A percentile compares a stretch with the other conserved stretches of the same genome.
Conservation (phyloP, 2,113 vertebrate genomes). For the Gallinago media region DNA sequence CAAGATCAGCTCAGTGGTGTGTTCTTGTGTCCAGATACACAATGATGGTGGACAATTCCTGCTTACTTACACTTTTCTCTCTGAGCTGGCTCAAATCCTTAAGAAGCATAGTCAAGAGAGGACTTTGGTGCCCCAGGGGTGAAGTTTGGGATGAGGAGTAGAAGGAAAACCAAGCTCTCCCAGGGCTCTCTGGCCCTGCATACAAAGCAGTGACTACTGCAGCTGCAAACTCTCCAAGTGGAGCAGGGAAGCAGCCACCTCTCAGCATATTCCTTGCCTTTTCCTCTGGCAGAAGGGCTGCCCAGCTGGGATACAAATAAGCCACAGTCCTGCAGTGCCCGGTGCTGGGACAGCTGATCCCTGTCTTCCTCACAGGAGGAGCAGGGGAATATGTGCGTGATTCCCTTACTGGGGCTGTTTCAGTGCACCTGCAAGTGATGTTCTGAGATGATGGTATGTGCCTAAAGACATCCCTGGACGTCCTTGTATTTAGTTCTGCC, state of each 20-base stretch:
- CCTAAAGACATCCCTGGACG: background rate
- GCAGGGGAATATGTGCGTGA: background rate
- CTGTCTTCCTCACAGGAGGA: background rate
- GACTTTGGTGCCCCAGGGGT: background rate
- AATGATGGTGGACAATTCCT: background rate
- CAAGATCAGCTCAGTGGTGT: background rate
- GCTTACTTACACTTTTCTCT: background rate
- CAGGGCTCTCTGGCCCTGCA: background rate
- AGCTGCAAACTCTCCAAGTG: background rate
- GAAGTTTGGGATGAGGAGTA: background rate
- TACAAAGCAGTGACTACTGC: background rate
- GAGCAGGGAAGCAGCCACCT: background rate
- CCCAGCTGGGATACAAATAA: background rate
- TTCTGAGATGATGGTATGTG: background rate
- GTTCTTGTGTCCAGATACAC: background rate
- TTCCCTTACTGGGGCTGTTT: background rate
- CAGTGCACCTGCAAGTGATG: background rate
- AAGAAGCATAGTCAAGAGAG: background rate
- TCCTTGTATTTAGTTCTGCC: background rate
- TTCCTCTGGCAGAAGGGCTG: background rate
- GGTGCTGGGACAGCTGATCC: background rate
- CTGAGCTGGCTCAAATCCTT: background rate
- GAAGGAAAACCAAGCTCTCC: background rate
- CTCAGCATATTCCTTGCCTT: background rate
- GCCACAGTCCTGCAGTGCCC: background rate